These are phyloP conservation scores for Mastacembelus armatus DNA, from an alignment of 2,797 vertebrate genomes.

Conservation along the genomic window DNA sequence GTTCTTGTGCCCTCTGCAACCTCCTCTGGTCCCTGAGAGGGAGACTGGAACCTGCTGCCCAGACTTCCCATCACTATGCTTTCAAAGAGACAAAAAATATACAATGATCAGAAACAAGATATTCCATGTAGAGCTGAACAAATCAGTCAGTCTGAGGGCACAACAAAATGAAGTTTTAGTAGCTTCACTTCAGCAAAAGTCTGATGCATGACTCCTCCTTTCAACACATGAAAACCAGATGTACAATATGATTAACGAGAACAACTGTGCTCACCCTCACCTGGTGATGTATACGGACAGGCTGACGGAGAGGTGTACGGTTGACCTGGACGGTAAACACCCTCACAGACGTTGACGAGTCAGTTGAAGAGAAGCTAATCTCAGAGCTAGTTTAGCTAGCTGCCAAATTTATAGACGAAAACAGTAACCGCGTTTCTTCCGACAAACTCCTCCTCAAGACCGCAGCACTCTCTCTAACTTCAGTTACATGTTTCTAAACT, in stretches of 20 bases:
- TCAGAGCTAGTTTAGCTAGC: conserved; percentile 63
- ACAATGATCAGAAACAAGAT: neutral
- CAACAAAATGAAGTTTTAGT: neutral
- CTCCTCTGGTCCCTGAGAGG: conserved; percentile 67
- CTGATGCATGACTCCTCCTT: neutral
- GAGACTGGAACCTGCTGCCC: conserved; percentile 79
- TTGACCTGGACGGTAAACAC: conserved; percentile 33
- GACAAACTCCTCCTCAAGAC: conserved; percentile 4
- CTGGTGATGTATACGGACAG: conserved; percentile 19
- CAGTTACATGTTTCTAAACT: conserved; percentile 52
- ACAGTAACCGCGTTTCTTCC: conserved; percentile 2
- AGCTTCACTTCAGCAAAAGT: neutral
- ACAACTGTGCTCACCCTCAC: conserved; percentile 26
- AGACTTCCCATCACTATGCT: conserved; percentile 70
- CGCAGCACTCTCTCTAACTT: neutral
- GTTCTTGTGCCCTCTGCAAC: conserved; percentile 53
- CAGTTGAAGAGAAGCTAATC: conserved; percentile 49
- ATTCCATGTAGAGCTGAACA: too few species aligned
- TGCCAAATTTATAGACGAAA: conserved; percentile 22
- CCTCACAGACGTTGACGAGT: conserved; percentile 21
- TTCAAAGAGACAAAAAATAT: conserved; percentile 21
- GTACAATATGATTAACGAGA: neutral
- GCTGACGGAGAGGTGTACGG: conserved; percentile 2
- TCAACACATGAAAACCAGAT: conserved; percentile 5
- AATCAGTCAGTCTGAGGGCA: neutral